A percentile compares a stretch with the other conserved stretches of the same genome.
phyloP scores from a whole-genome alignment of 2,113 vertebrate genomes.

The Mesitornis unicolor region DNA sequence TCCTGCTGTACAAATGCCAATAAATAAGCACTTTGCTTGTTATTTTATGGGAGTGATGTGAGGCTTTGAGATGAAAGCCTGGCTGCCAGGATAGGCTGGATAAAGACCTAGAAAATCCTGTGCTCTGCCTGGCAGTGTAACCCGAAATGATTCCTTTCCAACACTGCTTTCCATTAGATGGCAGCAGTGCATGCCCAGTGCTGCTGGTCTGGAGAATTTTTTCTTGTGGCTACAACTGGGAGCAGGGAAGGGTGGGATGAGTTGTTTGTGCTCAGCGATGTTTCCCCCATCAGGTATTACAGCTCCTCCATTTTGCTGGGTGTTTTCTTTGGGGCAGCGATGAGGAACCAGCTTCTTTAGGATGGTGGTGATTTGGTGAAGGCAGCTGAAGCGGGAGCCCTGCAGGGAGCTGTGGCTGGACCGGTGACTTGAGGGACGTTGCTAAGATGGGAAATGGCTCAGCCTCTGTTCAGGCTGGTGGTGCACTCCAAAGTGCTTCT shows the following conservation, averaged over 20 bases:
- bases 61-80: not conserved
- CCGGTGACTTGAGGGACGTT: not conserved
- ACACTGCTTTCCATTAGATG: not conserved
- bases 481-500: not conserved
- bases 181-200: not conserved
- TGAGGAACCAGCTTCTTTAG: not conserved
- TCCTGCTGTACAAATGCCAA: not conserved
- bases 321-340: not conserved
- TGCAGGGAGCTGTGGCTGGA: not conserved
- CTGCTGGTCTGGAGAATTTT: not conserved
- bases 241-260: not conserved
- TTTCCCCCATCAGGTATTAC: not conserved
- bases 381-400: not conserved
- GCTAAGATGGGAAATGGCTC: fast-evolving
- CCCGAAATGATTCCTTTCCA: not conserved
- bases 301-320: not conserved
- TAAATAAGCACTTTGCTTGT: not conserved
- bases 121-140: not conserved
- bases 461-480: not conserved
- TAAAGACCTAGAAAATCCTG: not conserved
- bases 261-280: not conserved
- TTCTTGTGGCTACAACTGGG: not conserved
- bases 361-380: fast-evolving
- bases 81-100: not conserved
- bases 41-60: not conserved